phyloP scores from a whole-genome alignment of 1,140 invertebrate species.

The Fopius arisanus region DNA sequence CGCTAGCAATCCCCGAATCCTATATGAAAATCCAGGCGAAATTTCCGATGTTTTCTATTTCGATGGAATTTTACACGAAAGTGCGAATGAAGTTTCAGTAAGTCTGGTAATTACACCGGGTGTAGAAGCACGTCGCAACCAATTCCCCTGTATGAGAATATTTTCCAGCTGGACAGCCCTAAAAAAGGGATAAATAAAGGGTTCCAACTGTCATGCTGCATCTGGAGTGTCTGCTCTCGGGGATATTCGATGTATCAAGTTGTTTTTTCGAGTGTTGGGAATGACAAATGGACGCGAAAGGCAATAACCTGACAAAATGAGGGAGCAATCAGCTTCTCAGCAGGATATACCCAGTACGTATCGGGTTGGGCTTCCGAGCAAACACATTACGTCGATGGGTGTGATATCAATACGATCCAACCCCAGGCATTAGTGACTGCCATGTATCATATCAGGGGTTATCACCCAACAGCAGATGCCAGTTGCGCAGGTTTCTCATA shows the following conservation, averaged over 20 bases:
- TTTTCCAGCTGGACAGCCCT: background rate
- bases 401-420: background rate
- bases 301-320: slow-evolving; percentile 54
- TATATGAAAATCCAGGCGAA: background rate
- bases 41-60: background rate
- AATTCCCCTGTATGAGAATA: slow-evolving; percentile 16
- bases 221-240: background rate
- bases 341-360: slow-evolving; percentile 49
- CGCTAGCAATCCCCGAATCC: background rate
- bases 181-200: background rate
- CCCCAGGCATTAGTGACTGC: no score
- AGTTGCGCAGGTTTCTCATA: no score
- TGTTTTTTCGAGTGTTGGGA: slow-evolving; percentile 42
- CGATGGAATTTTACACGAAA: background rate
- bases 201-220: background rate
- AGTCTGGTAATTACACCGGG: slow-evolving; percentile 12
- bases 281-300: slow-evolving; percentile 51
- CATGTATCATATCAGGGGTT: no score
- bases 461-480: no score
- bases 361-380: slow-evolving; percentile 29
- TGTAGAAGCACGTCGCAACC: slow-evolving; percentile 2
- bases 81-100: background rate
- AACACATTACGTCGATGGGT: background rate
- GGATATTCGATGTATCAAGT: slow-evolving; percentile 27
- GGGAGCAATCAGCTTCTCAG: slow-evolving; percentile 47